Evolutionary conservation across 2,113 vertebrate genomes (phyloP).

Genomic region (Pleuronectes platessa): DNA sequence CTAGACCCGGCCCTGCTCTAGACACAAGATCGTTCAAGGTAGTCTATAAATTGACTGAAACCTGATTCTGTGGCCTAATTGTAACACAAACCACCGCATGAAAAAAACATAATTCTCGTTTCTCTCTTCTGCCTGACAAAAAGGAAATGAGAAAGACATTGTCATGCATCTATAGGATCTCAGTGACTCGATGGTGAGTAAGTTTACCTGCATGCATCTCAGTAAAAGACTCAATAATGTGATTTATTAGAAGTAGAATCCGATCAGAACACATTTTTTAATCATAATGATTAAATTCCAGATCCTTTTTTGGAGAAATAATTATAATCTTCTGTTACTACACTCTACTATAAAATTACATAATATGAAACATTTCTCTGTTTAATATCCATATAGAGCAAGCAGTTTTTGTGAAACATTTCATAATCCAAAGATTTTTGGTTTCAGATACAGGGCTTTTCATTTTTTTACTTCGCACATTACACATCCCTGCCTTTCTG

Average conservation of each 20-base stretch:
- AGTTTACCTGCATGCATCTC: not conserved
- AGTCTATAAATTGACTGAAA: not conserved
- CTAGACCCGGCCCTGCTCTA: too few relatives aligned
- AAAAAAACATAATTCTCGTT: not conserved
- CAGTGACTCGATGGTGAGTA: not conserved
- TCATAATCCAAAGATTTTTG: not conserved
- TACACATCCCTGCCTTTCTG: not conserved
- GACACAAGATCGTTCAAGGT: too few relatives aligned
- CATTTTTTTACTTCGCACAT: not conserved
- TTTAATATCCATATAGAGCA: not conserved
- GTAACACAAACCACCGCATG: not conserved
- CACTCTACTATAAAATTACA: too few relatives aligned
- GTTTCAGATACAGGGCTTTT: not conserved
- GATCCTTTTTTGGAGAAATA: too few relatives aligned
- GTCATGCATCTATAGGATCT: not conserved
- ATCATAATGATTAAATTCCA: not conserved
- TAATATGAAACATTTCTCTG: not conserved
- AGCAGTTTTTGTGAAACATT: not conserved
- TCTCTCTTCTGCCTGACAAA: not conserved
- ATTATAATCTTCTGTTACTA: too few relatives aligned
- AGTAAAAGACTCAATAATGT: not conserved
- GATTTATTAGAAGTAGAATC: not conserved
- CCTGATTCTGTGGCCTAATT: too few relatives aligned
- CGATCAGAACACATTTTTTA: not conserved
- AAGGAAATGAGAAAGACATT: not conserved